Base-by-base conservation (phyloP, 2,113 vertebrate species). In the Dasyornis broadbenti region DNA sequence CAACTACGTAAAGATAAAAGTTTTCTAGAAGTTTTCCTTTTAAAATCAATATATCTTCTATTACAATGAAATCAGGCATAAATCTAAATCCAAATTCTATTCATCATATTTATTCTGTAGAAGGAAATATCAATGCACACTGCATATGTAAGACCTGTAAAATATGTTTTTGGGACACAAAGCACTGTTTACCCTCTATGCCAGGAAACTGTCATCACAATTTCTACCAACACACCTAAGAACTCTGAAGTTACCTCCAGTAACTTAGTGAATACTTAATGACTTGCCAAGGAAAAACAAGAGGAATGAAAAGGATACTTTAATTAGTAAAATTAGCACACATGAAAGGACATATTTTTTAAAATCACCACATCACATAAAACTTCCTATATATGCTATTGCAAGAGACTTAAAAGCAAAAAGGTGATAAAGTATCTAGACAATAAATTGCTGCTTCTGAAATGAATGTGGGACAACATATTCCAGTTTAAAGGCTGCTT, bases 101-200 rank as follows among this genome's bases (percentile, higher is more conserved):
- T n/a, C 24, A 81, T 24, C 14, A 1, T 15, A 9, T 68, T 71
- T 64, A 68, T 47, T 90, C 10, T 44, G 40, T 27, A 80, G 16
- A 90, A 82, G 21, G 19, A 87, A 75, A 31, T 37, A 77, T 13
- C 50, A 87, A 31, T 11, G 42, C 8, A 71, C 17, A 57, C 15
- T 45, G 26, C 53, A 63, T 9, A 42, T 0, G 0, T 50, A 89
- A 61, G 13, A 24, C 40, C 7, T 5, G 13, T 7, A 73, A 35
- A 23, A 73, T 1, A 2, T 24, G 2, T 19, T 26, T 65, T 60
- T 73, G 45, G n/a, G 63, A 22, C 10, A 70, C 22, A 85, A 53
- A 53, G 40, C 13, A 60, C 26, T 53, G 10, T 16, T 64, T 15
- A 57, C 33, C 15, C 20, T 69, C 40, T 45, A 20, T 26, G 13